A percentile compares a stretch with the other conserved stretches of the same genome.
These are phyloP conservation scores for Rhabditophanes sp. DNA, from an alignment of 2,888 invertebrate species.

Conservation along the genomic window DNA sequence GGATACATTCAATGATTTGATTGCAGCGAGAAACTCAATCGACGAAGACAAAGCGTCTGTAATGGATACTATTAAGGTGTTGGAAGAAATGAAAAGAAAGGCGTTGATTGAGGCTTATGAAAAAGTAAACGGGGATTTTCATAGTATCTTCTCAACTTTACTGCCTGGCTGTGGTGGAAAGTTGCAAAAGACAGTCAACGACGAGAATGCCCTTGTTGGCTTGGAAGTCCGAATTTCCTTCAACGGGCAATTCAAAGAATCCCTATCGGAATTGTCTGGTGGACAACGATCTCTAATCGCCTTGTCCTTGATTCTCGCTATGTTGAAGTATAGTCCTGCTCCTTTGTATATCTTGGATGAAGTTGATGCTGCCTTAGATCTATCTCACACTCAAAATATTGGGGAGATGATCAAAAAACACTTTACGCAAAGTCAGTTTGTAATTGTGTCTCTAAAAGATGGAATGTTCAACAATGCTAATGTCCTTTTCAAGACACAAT, in stretches of 20 bases:
- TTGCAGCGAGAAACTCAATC: too few species aligned
- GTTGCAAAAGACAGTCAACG: slow-evolving; percentile 59
- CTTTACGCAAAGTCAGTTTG: slow-evolving; percentile 82
- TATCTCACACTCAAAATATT: slow-evolving; percentile 95
- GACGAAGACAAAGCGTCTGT: slow-evolving; percentile 61
- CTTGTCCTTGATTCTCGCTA: slow-evolving; percentile 79
- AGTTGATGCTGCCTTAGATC: slow-evolving; percentile 85
- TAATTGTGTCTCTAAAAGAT: slow-evolving; percentile 91
- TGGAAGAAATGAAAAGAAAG: slow-evolving; percentile 76
- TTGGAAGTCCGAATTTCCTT: slow-evolving; percentile 73
- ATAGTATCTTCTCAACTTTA: slow-evolving; percentile 75
- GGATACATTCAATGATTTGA: too few species aligned
- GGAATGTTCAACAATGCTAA: slow-evolving; percentile 99
- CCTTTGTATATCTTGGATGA: slow-evolving; percentile 96
- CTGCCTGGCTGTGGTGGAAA: slow-evolving; percentile 76
- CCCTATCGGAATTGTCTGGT: slow-evolving; percentile 81
- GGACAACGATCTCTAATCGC: slow-evolving; percentile 69
- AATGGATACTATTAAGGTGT: slow-evolving; percentile 61
- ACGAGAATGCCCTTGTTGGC: slow-evolving; percentile 62
- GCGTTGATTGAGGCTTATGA: slow-evolving; percentile 67
- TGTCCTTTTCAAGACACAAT: slow-evolving; percentile 79
- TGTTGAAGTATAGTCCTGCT: slow-evolving; percentile 89
- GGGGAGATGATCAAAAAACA: slow-evolving; percentile 79
- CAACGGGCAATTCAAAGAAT: slow-evolving; percentile 85
- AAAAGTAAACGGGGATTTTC: slow-evolving; percentile 58